Conservation (phyloP, 92 coral and sea anemone species). For the Blastomussa wellsi region DNA sequence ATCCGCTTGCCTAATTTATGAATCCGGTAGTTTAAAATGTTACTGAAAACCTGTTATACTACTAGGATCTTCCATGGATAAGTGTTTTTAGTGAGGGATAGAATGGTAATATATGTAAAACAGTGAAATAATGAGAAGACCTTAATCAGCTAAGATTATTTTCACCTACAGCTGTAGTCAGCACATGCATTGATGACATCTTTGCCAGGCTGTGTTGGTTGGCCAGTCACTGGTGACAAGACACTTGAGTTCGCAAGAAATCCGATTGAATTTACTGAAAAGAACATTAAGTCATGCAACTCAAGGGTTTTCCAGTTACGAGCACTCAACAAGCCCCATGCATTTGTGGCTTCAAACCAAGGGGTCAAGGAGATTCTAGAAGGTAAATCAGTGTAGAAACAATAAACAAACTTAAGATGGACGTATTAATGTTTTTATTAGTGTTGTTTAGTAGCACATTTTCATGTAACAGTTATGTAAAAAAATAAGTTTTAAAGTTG, state of each 20-base stretch:
- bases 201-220: conserved; percentile 86
- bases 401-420: too few species aligned
- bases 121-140: neutral
- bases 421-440: too few species aligned
- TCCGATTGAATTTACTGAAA: conserved; percentile 79
- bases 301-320: conserved; percentile 86
- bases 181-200: conserved; percentile 52
- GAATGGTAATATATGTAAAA: too few species aligned
- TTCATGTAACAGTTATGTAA: too few species aligned
- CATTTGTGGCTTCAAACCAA: conserved; percentile 88
- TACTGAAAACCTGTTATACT: too few species aligned
- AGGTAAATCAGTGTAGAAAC: conserved; percentile 55
- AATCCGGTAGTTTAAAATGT: too few species aligned
- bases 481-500: too few species aligned
- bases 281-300: conserved; percentile 55
- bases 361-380: conserved; percentile 90
- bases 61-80: too few species aligned
- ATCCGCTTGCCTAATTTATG: too few species aligned
- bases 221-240: conserved; percentile 91
- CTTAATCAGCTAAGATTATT: neutral
- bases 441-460: too few species aligned
- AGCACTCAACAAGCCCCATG: conserved; percentile 85
- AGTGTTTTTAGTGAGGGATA: too few species aligned
- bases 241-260: conserved; percentile 92
- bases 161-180: neutral